A percentile compares a stretch with the other conserved stretches of the same genome.
phyloP scores from a whole-genome alignment of 2,113 vertebrate genomes.

The Eublepharis macularius region DNA sequence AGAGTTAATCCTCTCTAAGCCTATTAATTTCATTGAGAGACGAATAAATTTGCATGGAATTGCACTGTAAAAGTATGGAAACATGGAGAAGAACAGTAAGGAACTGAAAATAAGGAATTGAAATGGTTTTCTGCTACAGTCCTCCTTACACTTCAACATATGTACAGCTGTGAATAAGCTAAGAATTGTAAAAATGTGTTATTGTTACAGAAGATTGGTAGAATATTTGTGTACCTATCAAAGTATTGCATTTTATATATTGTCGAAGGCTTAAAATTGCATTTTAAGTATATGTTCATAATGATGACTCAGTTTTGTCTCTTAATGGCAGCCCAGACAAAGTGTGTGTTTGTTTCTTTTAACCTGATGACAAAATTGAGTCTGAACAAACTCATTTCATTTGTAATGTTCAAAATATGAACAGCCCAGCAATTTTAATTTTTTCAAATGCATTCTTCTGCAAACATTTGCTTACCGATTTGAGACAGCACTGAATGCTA shows the following conservation, averaged over 20 bases:
- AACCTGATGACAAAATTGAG: slow-evolving; percentile 1
- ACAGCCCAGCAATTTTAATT: slow-evolving; percentile 31
- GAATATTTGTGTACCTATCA: slow-evolving; percentile 31
- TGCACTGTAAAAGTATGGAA: too few relatives aligned
- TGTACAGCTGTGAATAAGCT: slow-evolving; percentile 31
- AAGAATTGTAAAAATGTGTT: slow-evolving; percentile 32
- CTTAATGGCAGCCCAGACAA: slow-evolving; percentile 36
- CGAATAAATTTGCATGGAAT: too few relatives aligned
- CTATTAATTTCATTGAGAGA: too few relatives aligned
- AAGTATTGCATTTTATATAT: neutral
- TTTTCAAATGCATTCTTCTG: neutral
- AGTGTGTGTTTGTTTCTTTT: slow-evolving; percentile 16
- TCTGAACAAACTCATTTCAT: slow-evolving; percentile 30
- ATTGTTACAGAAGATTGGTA: slow-evolving; percentile 40
- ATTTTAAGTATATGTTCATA: slow-evolving; percentile 15
- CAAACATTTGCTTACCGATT: slow-evolving; percentile 33
- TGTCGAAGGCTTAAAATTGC: too few relatives aligned
- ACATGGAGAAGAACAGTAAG: neutral
- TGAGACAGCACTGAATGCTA: neutral
- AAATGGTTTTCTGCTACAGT: slow-evolving; percentile 6
- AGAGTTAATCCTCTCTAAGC: too few relatives aligned
- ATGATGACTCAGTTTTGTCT: slow-evolving; percentile 38
- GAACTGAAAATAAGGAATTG: slow-evolving; percentile 19
- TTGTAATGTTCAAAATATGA: slow-evolving; percentile 42
- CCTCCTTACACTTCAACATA: slow-evolving; percentile 29